phyloP scores from a whole-genome alignment of 64 coral and sea anemone species.

The Pocillopora damicornis region DNA sequence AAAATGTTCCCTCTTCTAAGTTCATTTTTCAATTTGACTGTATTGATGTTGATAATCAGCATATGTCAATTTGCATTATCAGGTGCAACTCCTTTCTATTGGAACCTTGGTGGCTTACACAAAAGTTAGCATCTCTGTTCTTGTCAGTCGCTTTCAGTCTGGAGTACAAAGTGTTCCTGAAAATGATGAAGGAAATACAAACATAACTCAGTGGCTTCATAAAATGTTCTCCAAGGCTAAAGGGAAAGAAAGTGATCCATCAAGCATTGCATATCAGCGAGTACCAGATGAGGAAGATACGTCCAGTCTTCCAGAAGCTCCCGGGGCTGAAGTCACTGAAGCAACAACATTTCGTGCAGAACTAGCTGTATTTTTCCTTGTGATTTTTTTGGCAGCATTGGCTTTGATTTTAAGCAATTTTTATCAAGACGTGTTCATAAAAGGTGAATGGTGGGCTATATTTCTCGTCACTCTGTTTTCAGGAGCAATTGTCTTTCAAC shows the following conservation, averaged over 20 bases:
- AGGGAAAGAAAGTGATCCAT: neutral
- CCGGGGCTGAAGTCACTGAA: neutral
- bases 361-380: conserved; percentile 7
- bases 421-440: neutral
- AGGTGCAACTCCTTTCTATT: conserved; percentile 4
- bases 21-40: no score
- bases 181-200: neutral
- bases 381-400: neutral
- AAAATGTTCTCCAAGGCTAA: neutral
- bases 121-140: conserved; percentile 25
- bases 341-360: conserved; percentile 8
- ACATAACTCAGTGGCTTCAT: neutral
- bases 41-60: neutral
- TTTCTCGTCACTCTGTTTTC: neutral
- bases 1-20: no score
- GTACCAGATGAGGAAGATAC: neutral
- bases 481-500: neutral
- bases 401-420: neutral
- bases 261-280: neutral
- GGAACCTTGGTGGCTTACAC: conserved; percentile 24
- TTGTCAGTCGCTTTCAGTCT: conserved; percentile 17
- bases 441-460: conserved; percentile 17
- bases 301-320: no score
- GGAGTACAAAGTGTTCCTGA: conserved; percentile 10
- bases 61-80: neutral